Percentiles rank a stretch among this genome's conserved stretches.
Evolutionary conservation across 2,797 vertebrate genomes (phyloP).

Genomic region (Carapus acus): DNA sequence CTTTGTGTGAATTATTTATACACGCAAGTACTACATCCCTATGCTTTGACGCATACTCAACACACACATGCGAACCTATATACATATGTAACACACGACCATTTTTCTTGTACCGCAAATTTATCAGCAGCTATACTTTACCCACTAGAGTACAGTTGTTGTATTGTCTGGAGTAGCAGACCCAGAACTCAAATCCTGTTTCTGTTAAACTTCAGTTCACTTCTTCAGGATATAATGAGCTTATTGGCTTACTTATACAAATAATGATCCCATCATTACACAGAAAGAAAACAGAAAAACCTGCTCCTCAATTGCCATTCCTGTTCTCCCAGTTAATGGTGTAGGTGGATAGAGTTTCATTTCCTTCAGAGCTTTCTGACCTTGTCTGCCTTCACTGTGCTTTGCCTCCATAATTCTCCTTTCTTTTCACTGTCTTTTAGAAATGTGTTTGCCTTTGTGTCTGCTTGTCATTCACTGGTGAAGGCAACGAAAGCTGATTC

Average conservation of each 20-base stretch:
- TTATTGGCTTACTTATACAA: conserved; percentile 13
- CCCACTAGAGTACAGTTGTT: conserved; percentile 12
- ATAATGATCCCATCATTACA: conserved; percentile 9
- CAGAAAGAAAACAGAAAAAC: conserved; percentile 26
- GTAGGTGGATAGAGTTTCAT: conserved; percentile 70
- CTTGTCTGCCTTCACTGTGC: conserved; percentile 67
- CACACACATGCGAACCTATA: conserved; percentile 1
- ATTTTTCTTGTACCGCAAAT: conserved; percentile 23
- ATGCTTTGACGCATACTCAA: conserved; percentile 10
- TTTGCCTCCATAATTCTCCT: conserved; percentile 56
- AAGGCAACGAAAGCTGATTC: conserved; percentile 73
- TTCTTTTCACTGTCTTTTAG: conserved; percentile 58
- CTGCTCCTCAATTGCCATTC: conserved; percentile 49
- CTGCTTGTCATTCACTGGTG: conserved; percentile 79
- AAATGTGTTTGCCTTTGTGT: conserved; percentile 78
- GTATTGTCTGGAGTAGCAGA: conserved; percentile 1
- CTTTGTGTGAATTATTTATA: conserved; percentile 1
- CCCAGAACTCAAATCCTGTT: too few relatives aligned
- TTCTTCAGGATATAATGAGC: conserved; percentile 8
- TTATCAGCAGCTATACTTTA: conserved; percentile 21
- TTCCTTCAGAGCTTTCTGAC: conserved; percentile 74
- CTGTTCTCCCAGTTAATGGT: conserved; percentile 62
- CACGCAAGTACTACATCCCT: conserved; percentile 10
- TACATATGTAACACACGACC: background rate
- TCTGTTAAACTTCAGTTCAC: conserved; percentile 4